These are phyloP conservation scores for Chrysaora quinquecirrha DNA, from an alignment of 30 jellyfish, hydroid and myxozoan species.

Conservation along the genomic window DNA sequence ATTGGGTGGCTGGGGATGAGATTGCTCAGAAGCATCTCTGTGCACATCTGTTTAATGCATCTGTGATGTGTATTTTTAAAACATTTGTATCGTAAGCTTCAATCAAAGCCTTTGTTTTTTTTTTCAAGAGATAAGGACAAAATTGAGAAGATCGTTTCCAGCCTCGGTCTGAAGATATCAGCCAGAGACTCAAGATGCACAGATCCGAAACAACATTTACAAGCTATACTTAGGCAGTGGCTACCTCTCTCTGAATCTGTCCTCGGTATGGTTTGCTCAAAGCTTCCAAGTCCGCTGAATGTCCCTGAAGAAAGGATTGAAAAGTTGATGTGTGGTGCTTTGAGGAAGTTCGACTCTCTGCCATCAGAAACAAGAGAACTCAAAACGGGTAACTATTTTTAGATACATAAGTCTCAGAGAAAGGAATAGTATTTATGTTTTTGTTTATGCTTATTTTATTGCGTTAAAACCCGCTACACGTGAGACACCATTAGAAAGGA, in stretches of 20 bases:
- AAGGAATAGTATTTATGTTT: too few species aligned
- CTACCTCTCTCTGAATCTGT: constrained; percentile 93
- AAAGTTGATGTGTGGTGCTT: constrained; percentile 86
- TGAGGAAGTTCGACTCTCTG: constrained; percentile 71
- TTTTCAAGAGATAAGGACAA: constrained; percentile 83
- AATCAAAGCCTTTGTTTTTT: too few species aligned
- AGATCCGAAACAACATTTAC: constrained; percentile 73
- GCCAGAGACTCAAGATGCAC: constrained; percentile 79
- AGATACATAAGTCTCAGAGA: too few species aligned
- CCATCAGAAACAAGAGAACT: constrained; percentile 78
- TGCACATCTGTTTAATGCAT: too few species aligned
- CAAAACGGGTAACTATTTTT: constrained; percentile 71
- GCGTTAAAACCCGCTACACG: too few species aligned
- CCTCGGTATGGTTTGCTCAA: constrained; percentile 77
- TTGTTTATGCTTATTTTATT: too few species aligned
- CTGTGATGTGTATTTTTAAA: too few species aligned
- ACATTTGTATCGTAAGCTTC: too few species aligned
- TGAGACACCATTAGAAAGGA: too few species aligned
- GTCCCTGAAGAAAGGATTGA: constrained; percentile 80
- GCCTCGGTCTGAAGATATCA: constrained; percentile 84
- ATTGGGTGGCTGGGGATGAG: too few species aligned
- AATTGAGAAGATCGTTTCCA: constrained; percentile 70
- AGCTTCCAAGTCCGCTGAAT: constrained; percentile 93
- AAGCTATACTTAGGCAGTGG: constrained; percentile 97
- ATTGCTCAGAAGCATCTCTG: too few species aligned